Conservation (phyloP, 2,113 vertebrate genomes). For the Lepidothrix coronata region DNA sequence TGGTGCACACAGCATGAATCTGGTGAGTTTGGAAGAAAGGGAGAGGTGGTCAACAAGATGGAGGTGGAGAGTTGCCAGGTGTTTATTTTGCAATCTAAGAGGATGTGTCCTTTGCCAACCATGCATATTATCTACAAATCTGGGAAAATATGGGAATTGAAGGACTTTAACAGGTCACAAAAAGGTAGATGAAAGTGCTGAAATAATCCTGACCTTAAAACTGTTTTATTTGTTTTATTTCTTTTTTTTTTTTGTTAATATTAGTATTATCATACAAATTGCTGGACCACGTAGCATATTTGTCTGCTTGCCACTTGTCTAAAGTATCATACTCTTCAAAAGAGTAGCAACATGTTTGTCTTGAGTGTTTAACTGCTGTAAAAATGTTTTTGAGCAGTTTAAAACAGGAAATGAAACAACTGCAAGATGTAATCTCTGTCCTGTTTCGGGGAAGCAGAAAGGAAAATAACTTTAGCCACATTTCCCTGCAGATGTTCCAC, state of each 20-base stretch:
- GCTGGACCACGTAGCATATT: background rate
- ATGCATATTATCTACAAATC: background rate
- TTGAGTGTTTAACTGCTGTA: background rate
- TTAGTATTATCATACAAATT: background rate
- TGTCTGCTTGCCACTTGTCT: background rate
- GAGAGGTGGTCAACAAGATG: background rate
- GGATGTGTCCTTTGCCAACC: background rate
- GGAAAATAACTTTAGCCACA: background rate
- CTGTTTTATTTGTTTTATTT: too few relatives aligned
- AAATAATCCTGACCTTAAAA: background rate
- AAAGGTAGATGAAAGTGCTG: background rate
- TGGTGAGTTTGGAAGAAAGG: background rate
- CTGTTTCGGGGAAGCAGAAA: background rate
- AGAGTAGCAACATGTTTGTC: background rate
- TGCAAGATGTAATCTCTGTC: background rate
- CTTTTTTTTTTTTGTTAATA: background rate
- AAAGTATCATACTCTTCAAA: background rate
- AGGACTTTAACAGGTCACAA: background rate
- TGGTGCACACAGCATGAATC: background rate
- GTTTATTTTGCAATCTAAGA: background rate
- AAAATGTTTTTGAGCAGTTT: background rate
- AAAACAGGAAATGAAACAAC: background rate
- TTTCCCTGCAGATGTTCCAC: slow-evolving; percentile 6
- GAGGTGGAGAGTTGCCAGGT: background rate
- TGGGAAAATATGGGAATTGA: background rate